Evolutionary conservation across 30 jellyfish, hydroid and myxozoan species (phyloP).

Genomic region (Aurelia sp.): DNA sequence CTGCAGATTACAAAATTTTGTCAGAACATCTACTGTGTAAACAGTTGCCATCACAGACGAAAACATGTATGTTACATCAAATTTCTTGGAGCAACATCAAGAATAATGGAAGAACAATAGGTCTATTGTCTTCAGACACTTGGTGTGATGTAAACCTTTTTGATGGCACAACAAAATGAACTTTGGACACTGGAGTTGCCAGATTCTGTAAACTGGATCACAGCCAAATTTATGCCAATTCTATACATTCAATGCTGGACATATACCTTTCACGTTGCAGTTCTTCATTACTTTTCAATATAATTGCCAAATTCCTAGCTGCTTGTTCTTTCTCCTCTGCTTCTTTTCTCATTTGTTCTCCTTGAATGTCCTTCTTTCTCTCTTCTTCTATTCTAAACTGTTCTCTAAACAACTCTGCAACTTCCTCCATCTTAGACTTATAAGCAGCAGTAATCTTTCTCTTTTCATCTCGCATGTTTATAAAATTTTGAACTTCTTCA

Average conservation of each 20-base stretch:
- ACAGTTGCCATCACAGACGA: no score
- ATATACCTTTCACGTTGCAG: slow-evolving; percentile 66
- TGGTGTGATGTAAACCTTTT: no score
- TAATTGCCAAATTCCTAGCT: slow-evolving; percentile 46
- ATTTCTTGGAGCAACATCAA: no score
- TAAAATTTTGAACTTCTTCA: slow-evolving; percentile 41
- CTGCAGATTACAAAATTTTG: no score
- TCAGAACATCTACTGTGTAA: no score
- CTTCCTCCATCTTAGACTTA: slow-evolving; percentile 67
- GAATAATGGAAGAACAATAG: no score
- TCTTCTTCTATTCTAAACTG: slow-evolving; percentile 66
- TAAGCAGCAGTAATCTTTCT: slow-evolving; percentile 59
- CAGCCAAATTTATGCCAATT: no score
- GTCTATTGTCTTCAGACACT: no score
- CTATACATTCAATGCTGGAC: not conserved
- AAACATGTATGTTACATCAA: no score
- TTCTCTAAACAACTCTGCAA: slow-evolving; percentile 50
- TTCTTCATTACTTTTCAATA: slow-evolving; percentile 76
- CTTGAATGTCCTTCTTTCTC: slow-evolving; percentile 64
- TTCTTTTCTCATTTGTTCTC: slow-evolving; percentile 75
- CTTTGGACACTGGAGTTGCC: no score
- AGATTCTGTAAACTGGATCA: no score
- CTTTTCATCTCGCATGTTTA: slow-evolving; percentile 22
- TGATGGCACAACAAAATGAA: no score
- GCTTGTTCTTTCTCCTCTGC: slow-evolving; percentile 65